Base-by-base conservation (phyloP, 2,797 vertebrate genomes). In the Squalus acanthias region DNA sequence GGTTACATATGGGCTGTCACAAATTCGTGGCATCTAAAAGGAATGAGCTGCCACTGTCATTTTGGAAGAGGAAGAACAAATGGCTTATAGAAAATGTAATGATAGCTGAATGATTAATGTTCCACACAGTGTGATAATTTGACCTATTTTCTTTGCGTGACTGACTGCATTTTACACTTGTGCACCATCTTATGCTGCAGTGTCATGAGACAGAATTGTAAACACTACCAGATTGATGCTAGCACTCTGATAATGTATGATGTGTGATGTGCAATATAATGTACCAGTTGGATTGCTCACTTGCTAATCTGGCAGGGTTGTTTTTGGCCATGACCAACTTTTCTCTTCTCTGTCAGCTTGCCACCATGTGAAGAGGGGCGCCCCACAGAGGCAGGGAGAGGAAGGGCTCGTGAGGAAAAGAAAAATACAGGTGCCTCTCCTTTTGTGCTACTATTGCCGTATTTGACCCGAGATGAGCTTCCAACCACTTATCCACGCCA, bases 21-120 rank as follows among this genome's bases (percentile, higher is more conserved):
- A 93, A 93, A 69, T 46, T 93, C n/a, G 10, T 69, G 91, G n/a
- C 91, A 93, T 93, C 63, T 46, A 69, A 93, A 93, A 63, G n/a
- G 6, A 92, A 92, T 92, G 60, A 92, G 60, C 89, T 65, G 57
- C 57, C 12, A 63, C 13, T 92, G 89, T n/a, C 89, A 39, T n/a
- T 92, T 63, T 92, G 60, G 17, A n/a, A 92, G 33, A 65, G 88
- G 13, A 92, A 65, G 53, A 65, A 92, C 2, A 92, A 92, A 65
- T 92, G 60, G 29, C 29, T 65, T 63, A 17, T 39, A n/a, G 76
- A 82, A 39, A 39, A n/a, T 82, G 26, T 17, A 92, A 92, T n/a
- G 60, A 92, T 7, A 92, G 60, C 60, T 65, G 60, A 92, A 67
- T 92, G 89, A 92, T 92, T 67, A 92, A 92, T 92, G 29, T 65